A percentile compares a stretch with the other conserved stretches of the same genome.
phyloP scores from a whole-genome alignment of 2,797 vertebrate genomes.

The Eulemur albifrons region DNA sequence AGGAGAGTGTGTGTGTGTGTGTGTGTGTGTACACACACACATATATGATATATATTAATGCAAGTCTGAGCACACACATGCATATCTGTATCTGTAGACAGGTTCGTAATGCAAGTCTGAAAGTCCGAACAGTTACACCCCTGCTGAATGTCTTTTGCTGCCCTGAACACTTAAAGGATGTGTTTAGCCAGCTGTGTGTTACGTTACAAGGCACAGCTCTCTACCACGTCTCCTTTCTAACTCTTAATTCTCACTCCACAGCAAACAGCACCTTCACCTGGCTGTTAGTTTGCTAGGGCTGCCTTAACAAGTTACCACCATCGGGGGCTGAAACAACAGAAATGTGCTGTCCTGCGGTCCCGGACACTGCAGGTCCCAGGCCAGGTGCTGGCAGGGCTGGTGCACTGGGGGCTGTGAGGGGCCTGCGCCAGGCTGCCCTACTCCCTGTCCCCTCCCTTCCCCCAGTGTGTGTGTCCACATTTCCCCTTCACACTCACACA shows the following conservation, averaged over 20 bases:
- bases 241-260: rapidly evolving
- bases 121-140: not conserved
- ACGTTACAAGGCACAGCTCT: not conserved
- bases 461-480: not conserved
- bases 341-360: rapidly evolving
- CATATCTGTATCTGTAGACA: not conserved
- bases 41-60: not conserved
- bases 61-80: too few relatives aligned
- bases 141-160: rapidly evolving
- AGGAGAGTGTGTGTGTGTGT: too few relatives aligned
- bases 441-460: not conserved
- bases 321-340: too few relatives aligned
- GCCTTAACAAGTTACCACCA: rapidly evolving
- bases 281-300: too few relatives aligned
- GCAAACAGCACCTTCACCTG: not conserved
- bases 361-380: rapidly evolving
- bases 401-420: too few relatives aligned
- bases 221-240: not conserved
- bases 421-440: not conserved
- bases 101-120: too few relatives aligned
- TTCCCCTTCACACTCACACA: too few relatives aligned
- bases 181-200: not conserved
- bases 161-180: not conserved
- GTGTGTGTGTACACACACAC: too few relatives aligned
- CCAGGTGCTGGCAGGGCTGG: rapidly evolving